A percentile compares a stretch with the other conserved stretches of the same genome.
phyloP scores from a whole-genome alignment of 2,888 invertebrate genomes.

The Lasioglossum vierecki region DNA sequence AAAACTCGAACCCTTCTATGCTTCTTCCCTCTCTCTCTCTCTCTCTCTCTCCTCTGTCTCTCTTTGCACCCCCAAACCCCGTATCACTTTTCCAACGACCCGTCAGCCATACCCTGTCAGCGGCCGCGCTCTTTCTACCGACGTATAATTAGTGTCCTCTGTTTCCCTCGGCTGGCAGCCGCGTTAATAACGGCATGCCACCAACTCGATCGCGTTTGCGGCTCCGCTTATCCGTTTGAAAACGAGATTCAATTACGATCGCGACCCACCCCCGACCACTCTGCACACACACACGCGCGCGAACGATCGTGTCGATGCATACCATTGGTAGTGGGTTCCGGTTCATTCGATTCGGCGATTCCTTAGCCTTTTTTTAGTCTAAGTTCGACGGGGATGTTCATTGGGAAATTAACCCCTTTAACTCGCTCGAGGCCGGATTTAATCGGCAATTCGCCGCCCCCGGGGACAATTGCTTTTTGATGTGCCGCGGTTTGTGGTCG shows the following conservation, averaged over 20 bases:
- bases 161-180: slow-evolving; percentile 62
- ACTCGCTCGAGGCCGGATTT: neutral
- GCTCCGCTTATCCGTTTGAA: slow-evolving; percentile 73
- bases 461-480: neutral
- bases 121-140: slow-evolving; percentile 49
- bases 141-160: slow-evolving; percentile 77
- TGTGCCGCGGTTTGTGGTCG: neutral
- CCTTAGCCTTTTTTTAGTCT: neutral
- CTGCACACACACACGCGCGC: neutral
- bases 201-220: slow-evolving; percentile 74
- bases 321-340: neutral
- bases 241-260: slow-evolving; percentile 78
- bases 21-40: neutral
- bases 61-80: neutral
- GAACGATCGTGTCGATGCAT: neutral
- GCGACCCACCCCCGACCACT: slow-evolving; percentile 26
- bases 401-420: slow-evolving; percentile 11
- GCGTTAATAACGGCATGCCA: slow-evolving; percentile 66
- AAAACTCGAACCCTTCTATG: slow-evolving; percentile 23
- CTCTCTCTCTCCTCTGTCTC: neutral
- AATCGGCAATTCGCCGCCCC: neutral
- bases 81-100: slow-evolving; percentile 50
- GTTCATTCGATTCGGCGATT: slow-evolving; percentile 7
- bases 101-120: slow-evolving; percentile 52
- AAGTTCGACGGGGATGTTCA: neutral